Evolutionary conservation across 2,888 invertebrate genomes (phyloP).

Genomic region (Hypsopygia costalis): DNA sequence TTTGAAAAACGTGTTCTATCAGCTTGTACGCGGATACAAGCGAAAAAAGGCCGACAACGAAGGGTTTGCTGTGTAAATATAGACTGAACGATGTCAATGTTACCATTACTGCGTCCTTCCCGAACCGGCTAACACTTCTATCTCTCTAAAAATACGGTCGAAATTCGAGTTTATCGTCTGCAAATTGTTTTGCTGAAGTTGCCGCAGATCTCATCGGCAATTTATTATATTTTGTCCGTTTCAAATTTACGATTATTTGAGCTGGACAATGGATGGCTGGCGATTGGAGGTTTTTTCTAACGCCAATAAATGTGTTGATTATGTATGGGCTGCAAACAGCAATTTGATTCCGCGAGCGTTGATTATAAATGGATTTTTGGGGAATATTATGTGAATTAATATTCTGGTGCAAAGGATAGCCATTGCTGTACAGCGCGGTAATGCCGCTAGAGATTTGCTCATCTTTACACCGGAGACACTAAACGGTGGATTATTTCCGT

Average conservation of each 20-base stretch:
- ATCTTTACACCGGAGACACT: too few relatives aligned
- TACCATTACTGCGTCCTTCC: constrained; percentile 19
- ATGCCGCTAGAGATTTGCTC: too few relatives aligned
- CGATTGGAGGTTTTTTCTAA: constrained; percentile 64
- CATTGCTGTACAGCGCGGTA: too few relatives aligned
- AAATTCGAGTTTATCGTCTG: constrained; percentile 21
- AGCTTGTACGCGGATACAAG: constrained; percentile 77
- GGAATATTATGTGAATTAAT: neutral
- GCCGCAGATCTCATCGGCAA: constrained; percentile 78
- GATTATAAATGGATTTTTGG: constrained; percentile 1
- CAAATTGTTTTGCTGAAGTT: constrained; percentile 46
- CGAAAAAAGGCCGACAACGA: constrained; percentile 76
- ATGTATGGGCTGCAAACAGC: constrained; percentile 10
- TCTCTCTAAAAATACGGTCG: constrained; percentile 15
- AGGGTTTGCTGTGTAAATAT: constrained; percentile 76
- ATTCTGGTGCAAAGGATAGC: too few relatives aligned
- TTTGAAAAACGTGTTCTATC: constrained; percentile 81
- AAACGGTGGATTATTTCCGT: too few relatives aligned
- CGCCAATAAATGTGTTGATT: constrained; percentile 58
- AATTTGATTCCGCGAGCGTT: constrained; percentile 8
- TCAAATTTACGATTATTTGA: constrained; percentile 78
- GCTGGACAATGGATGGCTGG: constrained; percentile 57
- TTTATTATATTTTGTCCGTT: constrained; percentile 80
- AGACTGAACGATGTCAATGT: constrained; percentile 51
- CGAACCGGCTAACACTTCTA: constrained; percentile 36